These are phyloP conservation scores for Andrena minutula DNA, from an alignment of 2,888 invertebrate species.

Conservation along the genomic window DNA sequence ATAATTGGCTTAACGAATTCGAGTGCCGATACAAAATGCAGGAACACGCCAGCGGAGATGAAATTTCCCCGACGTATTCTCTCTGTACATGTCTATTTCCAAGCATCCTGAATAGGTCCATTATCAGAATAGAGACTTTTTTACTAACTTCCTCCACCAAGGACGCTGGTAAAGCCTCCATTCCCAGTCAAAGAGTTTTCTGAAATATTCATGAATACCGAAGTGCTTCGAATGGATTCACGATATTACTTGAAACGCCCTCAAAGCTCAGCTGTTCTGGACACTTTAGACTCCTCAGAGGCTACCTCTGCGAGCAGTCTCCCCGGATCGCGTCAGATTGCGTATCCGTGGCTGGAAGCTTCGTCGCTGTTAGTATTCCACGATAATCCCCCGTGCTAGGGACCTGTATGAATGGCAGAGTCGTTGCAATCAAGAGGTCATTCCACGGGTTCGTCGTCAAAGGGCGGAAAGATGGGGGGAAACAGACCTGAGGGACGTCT, in stretches of 20 bases:
- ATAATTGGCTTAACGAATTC: not conserved
- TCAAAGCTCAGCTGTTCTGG: too few relatives aligned
- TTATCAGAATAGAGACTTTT: not conserved
- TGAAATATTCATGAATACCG: not conserved
- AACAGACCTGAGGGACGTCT: not conserved
- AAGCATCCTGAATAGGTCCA: not conserved
- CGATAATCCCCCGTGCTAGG: not conserved
- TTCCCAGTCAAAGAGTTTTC: not conserved
- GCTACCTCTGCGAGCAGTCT: too few relatives aligned
- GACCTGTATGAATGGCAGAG: not conserved
- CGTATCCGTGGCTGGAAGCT: not conserved
- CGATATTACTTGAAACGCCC: not conserved
- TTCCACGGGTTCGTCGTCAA: not conserved
- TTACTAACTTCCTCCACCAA: too few relatives aligned
- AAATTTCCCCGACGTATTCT: not conserved
- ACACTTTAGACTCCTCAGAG: too few relatives aligned
- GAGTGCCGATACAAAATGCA: not conserved
- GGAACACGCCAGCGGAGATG: not conserved
- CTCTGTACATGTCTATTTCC: too few relatives aligned
- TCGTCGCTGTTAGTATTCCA: not conserved
- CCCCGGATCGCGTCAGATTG: too few relatives aligned
- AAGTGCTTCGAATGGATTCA: not conserved
- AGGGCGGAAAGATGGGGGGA: not conserved
- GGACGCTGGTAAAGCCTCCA: not conserved
- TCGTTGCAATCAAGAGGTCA: constrained; percentile 12